phyloP scores from a whole-genome alignment of 2,888 invertebrate species.

The Hermodice carunculata region DNA sequence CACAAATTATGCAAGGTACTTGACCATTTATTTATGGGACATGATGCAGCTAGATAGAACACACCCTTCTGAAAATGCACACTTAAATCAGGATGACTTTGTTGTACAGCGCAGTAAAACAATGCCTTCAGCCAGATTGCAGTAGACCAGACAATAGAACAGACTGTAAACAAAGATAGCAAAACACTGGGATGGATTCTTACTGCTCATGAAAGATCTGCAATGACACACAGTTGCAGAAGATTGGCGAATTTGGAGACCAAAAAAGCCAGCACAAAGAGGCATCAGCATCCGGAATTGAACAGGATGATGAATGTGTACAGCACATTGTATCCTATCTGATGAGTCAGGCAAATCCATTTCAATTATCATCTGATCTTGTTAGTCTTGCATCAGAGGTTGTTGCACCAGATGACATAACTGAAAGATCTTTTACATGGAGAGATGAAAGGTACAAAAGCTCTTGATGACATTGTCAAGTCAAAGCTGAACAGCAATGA shows the following conservation, averaged over 20 bases:
- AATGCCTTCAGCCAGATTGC: background rate
- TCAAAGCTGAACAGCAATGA: background rate
- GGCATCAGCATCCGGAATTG: background rate
- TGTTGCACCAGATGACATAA: background rate
- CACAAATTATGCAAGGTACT: background rate
- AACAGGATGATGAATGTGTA: background rate
- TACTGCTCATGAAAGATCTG: background rate
- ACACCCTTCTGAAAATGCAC: background rate
- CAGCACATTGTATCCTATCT: background rate
- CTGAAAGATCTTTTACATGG: background rate
- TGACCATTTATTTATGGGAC: background rate
- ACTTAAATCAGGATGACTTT: background rate
- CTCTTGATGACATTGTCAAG: background rate
- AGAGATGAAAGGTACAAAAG: background rate
- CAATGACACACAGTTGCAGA: background rate
- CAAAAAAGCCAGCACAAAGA: background rate
- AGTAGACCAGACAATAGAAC: constrained; percentile 14
- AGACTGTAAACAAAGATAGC: constrained; percentile 4
- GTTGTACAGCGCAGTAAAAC: background rate
- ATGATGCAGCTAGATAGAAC: background rate
- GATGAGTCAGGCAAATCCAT: background rate
- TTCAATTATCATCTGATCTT: background rate
- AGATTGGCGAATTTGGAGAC: background rate
- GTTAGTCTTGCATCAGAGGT: background rate
- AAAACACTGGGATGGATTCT: constrained; percentile 3